Evolutionary conservation across 1,140 invertebrate genomes (phyloP), one percentile per base, ranked within the genome.

Genomic region (Venustaconcha ellipsiformis): DNA sequence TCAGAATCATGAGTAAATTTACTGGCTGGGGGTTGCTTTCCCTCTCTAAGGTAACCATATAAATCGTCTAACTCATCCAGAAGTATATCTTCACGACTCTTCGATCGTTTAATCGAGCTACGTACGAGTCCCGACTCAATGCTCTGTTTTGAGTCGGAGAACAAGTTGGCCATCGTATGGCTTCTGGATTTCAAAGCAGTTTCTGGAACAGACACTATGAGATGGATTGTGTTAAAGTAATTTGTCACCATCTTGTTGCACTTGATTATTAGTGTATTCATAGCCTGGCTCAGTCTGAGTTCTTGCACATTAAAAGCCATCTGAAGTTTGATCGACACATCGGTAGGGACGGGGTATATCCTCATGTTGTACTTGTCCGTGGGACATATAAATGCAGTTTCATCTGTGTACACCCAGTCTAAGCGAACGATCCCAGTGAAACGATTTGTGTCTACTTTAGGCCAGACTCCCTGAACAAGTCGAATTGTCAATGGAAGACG

Each of bases 31-130:
- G 96, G 95, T 17, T 95, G 95, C 83, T 97, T 95, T 0, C 96
- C 96, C 59, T 85, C 84, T 65, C 96, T 92, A 0, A 99, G 96
- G 87, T 98, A 98, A 86, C 97, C 96, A 88, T 99, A 99, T 75
- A 99, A 96, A 89, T 97, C 96, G 91, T 99, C 96, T 80, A 98
- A 97, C 90, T 99, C 96, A 82, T 97, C 96, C 90, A 97, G 97
- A 20, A 88, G 79, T 48, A 84, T 75, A 81, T 97, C 95, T 76
- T 89, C 88, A 71, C 83, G 81, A 18, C 80, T 84, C 60, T 83
- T 85, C 14, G 85, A 83, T 18, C 83, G 74, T 74, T 82, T 81
- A n/a, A 82, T 71, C 23, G 57, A 73, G 20, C 48, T 63, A 57
- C 74, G 58, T 59, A 62, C 15, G 72, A 64, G 48, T 57, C 57